These are phyloP conservation scores for Colletes collaris DNA, from an alignment of 2,888 invertebrate species.

Conservation along the genomic window DNA sequence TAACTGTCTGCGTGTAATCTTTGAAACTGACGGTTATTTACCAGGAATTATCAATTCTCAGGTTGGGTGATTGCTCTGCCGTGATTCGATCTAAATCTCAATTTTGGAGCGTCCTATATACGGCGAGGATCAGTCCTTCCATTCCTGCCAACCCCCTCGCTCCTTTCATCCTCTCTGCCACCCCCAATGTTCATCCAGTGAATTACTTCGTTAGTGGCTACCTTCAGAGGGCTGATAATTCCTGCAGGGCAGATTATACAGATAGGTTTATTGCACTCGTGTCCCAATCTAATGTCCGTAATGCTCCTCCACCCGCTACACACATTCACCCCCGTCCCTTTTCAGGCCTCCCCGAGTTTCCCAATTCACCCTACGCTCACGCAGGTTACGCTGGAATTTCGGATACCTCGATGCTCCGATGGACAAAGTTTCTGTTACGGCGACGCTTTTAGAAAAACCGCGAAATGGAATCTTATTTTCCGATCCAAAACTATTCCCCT, in stretches of 20 bases:
- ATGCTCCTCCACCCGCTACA: conserved; percentile 79
- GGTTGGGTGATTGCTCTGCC: conserved; percentile 67
- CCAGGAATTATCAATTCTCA: conserved; percentile 56
- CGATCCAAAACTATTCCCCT: too few species aligned
- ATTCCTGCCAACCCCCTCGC: conserved; percentile 47
- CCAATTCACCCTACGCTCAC: conserved; percentile 41
- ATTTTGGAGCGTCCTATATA: conserved; percentile 77
- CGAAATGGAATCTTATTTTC: not conserved
- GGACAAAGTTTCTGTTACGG: not conserved
- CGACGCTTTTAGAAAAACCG: not conserved
- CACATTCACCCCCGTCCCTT: conserved; percentile 53
- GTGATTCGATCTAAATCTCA: conserved; percentile 81
- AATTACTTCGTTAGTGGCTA: conserved; percentile 83
- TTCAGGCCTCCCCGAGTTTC: conserved; percentile 56
- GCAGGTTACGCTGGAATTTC: conserved; percentile 27
- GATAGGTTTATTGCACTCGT: conserved; percentile 83
- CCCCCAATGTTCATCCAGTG: conserved; percentile 81
- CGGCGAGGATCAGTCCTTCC: conserved; percentile 42
- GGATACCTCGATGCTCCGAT: conserved; percentile 5
- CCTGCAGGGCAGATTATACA: conserved; percentile 83
- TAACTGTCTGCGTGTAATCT: too few species aligned
- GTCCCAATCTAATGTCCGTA: conserved; percentile 83
- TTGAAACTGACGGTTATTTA: conserved; percentile 64
- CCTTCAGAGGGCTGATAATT: conserved; percentile 83
- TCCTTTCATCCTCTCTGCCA: conserved; percentile 45